Conservation (phyloP, 1,140 invertebrate genomes). For the Pogonognathellus flavescens region DNA sequence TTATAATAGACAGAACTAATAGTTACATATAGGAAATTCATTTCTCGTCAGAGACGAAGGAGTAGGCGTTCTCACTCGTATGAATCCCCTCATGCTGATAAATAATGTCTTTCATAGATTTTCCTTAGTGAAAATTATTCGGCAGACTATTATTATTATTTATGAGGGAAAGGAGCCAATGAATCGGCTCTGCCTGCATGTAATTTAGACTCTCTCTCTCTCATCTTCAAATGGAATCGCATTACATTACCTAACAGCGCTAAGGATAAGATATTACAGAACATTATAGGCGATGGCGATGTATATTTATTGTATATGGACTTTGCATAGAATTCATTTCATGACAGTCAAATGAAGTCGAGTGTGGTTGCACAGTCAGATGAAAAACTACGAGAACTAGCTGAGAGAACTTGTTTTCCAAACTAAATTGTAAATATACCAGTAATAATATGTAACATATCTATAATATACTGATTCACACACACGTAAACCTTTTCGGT, state of each 20-base stretch:
- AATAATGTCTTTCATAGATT: constrained; percentile 61
- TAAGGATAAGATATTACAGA: constrained; percentile 32
- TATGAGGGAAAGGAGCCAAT: constrained; percentile 52
- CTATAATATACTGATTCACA: not conserved
- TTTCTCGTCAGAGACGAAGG: constrained; percentile 16
- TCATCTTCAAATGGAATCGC: constrained; percentile 46
- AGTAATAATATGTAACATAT: not conserved
- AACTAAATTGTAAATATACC: not conserved
- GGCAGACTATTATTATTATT: constrained; percentile 60
- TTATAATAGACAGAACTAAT: not conserved
- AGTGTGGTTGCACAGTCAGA: not conserved
- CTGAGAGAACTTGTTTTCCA: constrained; percentile 25
- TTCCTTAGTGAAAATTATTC: constrained; percentile 61
- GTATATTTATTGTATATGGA: constrained; percentile 22
- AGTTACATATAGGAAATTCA: constrained; percentile 11
- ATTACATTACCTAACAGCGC: constrained; percentile 27
- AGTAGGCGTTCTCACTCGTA: constrained; percentile 55
- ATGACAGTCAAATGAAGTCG: not conserved
- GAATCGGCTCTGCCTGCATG: constrained; percentile 9
- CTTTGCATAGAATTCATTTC: not conserved
- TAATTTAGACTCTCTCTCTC: constrained; percentile 20
- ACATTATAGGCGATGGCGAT: constrained; percentile 16
- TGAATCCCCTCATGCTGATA: constrained; percentile 60
- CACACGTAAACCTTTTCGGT: constrained; percentile 9
- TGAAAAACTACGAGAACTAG: not conserved